phyloP scores from a whole-genome alignment of 37 sponge, comb jelly and placozoan genomes.

The Ephydatia muelleri region DNA sequence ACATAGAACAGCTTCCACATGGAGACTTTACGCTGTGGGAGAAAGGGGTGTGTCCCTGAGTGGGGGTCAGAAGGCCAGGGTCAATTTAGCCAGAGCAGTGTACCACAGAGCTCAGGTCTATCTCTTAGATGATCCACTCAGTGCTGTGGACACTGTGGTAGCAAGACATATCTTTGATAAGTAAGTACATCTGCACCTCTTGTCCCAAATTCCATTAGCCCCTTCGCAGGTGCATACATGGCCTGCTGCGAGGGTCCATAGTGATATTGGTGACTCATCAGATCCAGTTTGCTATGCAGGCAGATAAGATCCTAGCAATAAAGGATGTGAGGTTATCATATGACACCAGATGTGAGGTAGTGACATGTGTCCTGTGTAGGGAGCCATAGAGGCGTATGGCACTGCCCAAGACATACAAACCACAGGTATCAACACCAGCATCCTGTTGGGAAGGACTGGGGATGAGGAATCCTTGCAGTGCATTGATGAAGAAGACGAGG shows the following conservation, averaged over 20 bases:
- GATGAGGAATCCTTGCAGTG: background rate
- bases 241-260: conserved; percentile 47
- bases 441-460: background rate
- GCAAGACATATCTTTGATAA: conserved; percentile 73
- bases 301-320: conserved; percentile 66
- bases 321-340: conserved; percentile 63
- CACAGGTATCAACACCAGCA: background rate
- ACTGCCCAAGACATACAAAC: background rate
- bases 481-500: background rate
- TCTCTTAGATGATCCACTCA: conserved; percentile 87
- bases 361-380: background rate
- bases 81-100: conserved; percentile 88
- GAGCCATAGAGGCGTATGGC: background rate
- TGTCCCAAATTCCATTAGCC: background rate
- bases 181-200: conserved; percentile 15
- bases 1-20: conserved; percentile 58
- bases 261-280: conserved; percentile 87
- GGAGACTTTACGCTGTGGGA: conserved; percentile 88
- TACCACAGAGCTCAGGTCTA: conserved; percentile 76
- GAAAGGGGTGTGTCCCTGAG: conserved; percentile 91
- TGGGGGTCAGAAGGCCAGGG: conserved; percentile 95
- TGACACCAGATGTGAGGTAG: no score
- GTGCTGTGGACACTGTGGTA: conserved; percentile 86
- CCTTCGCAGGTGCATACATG: conserved; percentile 61
- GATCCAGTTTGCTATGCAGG: conserved; percentile 73